A percentile compares a stretch with the other conserved stretches of the same genome.
These are phyloP conservation scores for Griposia aprilina DNA, from an alignment of 2,888 invertebrate genomes.

Conservation along the genomic window DNA sequence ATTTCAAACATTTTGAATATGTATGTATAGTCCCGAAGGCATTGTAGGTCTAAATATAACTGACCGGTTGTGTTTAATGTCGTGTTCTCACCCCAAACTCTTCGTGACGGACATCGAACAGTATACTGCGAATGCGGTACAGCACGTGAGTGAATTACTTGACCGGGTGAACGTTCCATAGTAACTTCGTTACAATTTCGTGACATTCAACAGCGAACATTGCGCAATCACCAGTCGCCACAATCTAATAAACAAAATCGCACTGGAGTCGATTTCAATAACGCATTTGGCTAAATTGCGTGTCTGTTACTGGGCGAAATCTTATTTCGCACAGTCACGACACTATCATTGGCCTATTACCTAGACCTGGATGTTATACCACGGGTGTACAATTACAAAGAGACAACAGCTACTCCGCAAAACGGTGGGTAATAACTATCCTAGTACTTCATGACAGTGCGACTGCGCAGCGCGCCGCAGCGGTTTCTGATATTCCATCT, in stretches of 20 bases:
- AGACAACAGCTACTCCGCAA: slow-evolving; percentile 75
- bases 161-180: slow-evolving; percentile 80
- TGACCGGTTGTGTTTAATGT: slow-evolving; percentile 79
- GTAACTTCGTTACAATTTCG: slow-evolving; percentile 78
- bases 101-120: slow-evolving; percentile 81
- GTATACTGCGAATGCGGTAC: slow-evolving; percentile 69
- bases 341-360: slow-evolving; percentile 77
- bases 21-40: slow-evolving; percentile 26
- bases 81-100: slow-evolving; percentile 81
- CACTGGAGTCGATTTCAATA: slow-evolving; percentile 75
- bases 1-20: slow-evolving; percentile 10
- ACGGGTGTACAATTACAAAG: slow-evolving; percentile 78
- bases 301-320: slow-evolving; percentile 74
- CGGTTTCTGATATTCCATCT: slow-evolving; percentile 75
- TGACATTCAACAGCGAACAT: slow-evolving; percentile 76
- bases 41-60: slow-evolving; percentile 70
- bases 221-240: slow-evolving; percentile 77
- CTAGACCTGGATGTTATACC: slow-evolving; percentile 76
- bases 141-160: slow-evolving; percentile 82
- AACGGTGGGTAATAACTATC: slow-evolving; percentile 75
- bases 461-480: slow-evolving; percentile 54
- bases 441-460: slow-evolving; percentile 69
- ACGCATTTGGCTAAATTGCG: slow-evolving; percentile 72
- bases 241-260: slow-evolving; percentile 74
- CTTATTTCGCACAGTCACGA: slow-evolving; percentile 82